A percentile compares a stretch with the other conserved stretches of the same genome.
Conservation (phyloP, 2,113 vertebrate genomes). For the Epinephelus cyanopodus region DNA sequence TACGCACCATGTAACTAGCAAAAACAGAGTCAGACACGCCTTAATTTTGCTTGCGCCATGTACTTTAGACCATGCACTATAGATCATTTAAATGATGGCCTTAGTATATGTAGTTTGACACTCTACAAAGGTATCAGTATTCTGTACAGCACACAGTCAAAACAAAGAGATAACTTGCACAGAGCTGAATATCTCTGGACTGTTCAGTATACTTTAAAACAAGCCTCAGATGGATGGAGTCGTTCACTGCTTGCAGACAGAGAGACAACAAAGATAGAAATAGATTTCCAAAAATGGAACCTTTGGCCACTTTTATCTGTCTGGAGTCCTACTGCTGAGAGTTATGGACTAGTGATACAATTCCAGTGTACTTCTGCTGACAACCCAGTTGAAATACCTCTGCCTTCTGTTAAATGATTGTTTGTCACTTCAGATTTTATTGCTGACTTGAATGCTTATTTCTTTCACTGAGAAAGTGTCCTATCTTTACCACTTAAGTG, state of each 20-base stretch:
- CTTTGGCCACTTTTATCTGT: too few relatives aligned
- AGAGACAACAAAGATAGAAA: not conserved
- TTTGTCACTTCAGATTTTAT: too few relatives aligned
- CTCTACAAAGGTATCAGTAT: not conserved
- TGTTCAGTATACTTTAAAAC: not conserved
- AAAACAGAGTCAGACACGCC: too few relatives aligned
- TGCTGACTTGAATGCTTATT: too few relatives aligned
- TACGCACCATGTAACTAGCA: too few relatives aligned
- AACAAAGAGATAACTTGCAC: not conserved
- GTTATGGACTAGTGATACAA: not conserved
- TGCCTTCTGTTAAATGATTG: not conserved
- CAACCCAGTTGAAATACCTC: not conserved
- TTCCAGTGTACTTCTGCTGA: not conserved
- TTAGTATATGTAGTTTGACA: not conserved
- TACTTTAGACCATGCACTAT: too few relatives aligned
- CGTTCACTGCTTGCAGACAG: not conserved
- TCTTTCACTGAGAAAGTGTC: too few relatives aligned
- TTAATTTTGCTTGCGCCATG: too few relatives aligned
- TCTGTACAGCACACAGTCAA: not conserved
- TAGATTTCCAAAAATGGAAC: not conserved
- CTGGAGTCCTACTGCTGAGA: not conserved
- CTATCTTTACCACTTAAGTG: too few relatives aligned
- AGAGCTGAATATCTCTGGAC: too few relatives aligned
- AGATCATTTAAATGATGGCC: too few relatives aligned
- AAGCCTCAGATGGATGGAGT: constrained; percentile 1